These are phyloP conservation scores for Aradophagus sp. DNA, from an alignment of 1,140 invertebrate genomes.

Conservation along the genomic window DNA sequence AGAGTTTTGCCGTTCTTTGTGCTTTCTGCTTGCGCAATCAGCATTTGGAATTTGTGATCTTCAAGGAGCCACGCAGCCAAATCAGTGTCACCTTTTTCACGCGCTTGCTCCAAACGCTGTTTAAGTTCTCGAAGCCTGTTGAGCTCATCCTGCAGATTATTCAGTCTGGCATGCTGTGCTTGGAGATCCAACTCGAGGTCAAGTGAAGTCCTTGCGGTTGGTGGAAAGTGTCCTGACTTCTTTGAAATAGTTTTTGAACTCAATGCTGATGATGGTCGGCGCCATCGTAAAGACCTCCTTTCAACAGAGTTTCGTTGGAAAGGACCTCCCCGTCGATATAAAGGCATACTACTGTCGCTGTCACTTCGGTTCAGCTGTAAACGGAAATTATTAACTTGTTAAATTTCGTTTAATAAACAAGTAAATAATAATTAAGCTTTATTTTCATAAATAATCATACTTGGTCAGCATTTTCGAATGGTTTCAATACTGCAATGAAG, in stretches of 20 bases:
- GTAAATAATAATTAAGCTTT: no score
- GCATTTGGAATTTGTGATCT: conserved; percentile 87
- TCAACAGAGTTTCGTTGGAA: conserved; percentile 94
- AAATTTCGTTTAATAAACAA: background rate
- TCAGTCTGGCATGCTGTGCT: conserved; percentile 88
- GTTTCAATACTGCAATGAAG: no score
- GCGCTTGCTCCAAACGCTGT: conserved; percentile 82
- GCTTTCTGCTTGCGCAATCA: conserved; percentile 80
- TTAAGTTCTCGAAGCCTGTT: conserved; percentile 87
- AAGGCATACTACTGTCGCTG: conserved; percentile 96
- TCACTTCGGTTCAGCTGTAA: conserved; percentile 93
- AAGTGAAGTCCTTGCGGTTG: conserved; percentile 87
- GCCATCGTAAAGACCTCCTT: conserved; percentile 88
- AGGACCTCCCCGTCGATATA: conserved; percentile 85
- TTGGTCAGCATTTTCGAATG: no score
- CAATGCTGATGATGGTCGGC: conserved; percentile 74
- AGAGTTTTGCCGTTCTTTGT: conserved; percentile 79
- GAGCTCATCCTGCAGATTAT: conserved; percentile 89
- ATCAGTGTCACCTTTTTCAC: conserved; percentile 84
- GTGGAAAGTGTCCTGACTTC: conserved; percentile 75
- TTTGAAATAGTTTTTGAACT: conserved; percentile 69
- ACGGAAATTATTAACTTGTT: conserved; percentile 10
- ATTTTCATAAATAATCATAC: no score
- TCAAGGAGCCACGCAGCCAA: conserved; percentile 89
- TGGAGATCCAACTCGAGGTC: conserved; percentile 94